These are phyloP conservation scores for Meloe dianella DNA, from an alignment of 2,888 invertebrate genomes.

Conservation along the genomic window DNA sequence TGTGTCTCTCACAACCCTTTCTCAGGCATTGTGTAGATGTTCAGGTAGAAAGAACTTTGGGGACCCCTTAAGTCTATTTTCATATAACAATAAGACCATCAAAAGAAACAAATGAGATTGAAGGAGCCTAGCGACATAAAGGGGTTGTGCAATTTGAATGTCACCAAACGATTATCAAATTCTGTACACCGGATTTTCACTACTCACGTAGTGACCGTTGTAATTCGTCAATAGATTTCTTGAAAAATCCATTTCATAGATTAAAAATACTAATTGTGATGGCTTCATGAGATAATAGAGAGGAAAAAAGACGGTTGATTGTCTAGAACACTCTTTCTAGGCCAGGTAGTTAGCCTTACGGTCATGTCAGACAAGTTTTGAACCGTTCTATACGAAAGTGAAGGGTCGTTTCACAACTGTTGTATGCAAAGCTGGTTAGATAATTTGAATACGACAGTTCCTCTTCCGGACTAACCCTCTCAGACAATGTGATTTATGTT, in stretches of 20 bases:
- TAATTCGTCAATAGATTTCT: background rate
- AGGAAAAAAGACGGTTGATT: slow-evolving; percentile 12
- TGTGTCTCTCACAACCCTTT: slow-evolving; percentile 39
- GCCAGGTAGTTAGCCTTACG: slow-evolving; percentile 35
- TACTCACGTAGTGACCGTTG: background rate
- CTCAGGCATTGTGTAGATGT: slow-evolving; percentile 12
- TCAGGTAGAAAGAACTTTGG: slow-evolving; percentile 11
- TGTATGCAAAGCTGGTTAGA: slow-evolving; percentile 22
- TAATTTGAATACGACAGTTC: slow-evolving; percentile 40
- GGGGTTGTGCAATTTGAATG: slow-evolving; percentile 16
- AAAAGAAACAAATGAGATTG: slow-evolving; percentile 14
- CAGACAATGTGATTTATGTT: slow-evolving; percentile 33
- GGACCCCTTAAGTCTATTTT: slow-evolving; percentile 4
- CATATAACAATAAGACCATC: slow-evolving; percentile 8
- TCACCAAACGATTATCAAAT: background rate
- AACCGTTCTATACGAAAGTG: slow-evolving; percentile 31
- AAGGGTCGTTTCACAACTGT: slow-evolving; percentile 37
- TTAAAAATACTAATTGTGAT: background rate
- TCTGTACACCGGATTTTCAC: background rate
- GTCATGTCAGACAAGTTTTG: slow-evolving; percentile 25
- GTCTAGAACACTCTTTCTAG: slow-evolving; percentile 15
- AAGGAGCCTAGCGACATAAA: slow-evolving; percentile 1
- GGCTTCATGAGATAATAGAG: background rate
- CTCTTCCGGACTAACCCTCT: slow-evolving; percentile 38
- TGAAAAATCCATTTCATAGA: background rate